Evolutionary conservation across 2,797 vertebrate species (phyloP).

Genomic region (Lindbergichthys nudifrons): DNA sequence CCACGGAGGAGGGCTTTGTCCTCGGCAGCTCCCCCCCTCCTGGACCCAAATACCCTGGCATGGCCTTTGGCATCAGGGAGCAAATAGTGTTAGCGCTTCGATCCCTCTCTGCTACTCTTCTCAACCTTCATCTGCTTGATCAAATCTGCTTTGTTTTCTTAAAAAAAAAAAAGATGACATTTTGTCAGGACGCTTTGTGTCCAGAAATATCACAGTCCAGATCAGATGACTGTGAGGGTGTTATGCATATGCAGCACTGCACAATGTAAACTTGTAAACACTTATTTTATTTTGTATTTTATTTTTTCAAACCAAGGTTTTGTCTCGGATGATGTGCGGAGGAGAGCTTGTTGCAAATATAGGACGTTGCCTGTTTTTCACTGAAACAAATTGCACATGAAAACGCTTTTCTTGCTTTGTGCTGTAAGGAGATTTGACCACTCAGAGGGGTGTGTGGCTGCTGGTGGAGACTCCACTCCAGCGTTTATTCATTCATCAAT

Average conservation of each 20-base stretch:
- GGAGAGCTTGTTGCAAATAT: slow-evolving; percentile 65
- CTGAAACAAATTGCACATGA: slow-evolving; percentile 73
- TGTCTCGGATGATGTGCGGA: slow-evolving; percentile 56
- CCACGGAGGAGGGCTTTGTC: slow-evolving; percentile 72
- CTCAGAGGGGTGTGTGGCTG: slow-evolving; percentile 48
- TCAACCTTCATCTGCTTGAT: slow-evolving; percentile 51
- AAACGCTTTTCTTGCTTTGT: slow-evolving; percentile 68
- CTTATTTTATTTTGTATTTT: slow-evolving; percentile 57
- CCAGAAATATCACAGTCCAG: slow-evolving; percentile 54
- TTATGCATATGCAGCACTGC: slow-evolving; percentile 77
- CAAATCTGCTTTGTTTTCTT: slow-evolving; percentile 54
- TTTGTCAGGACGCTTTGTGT: slow-evolving; percentile 62
- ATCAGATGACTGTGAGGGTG: slow-evolving; percentile 68
- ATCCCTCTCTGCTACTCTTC: slow-evolving; percentile 26
- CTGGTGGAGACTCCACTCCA: slow-evolving; percentile 31
- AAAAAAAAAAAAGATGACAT: slow-evolving; percentile 35
- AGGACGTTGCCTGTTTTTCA: slow-evolving; percentile 74
- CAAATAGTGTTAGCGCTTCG: slow-evolving; percentile 58
- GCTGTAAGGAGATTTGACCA: slow-evolving; percentile 69
- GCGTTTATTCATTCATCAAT: slow-evolving; percentile 53
- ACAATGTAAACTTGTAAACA: slow-evolving; percentile 78
- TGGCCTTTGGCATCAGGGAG: slow-evolving; percentile 75
- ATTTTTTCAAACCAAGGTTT: slow-evolving; percentile 68
- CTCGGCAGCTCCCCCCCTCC: slow-evolving; percentile 78
- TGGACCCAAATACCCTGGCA: slow-evolving; percentile 63